Percentiles rank a stretch among this genome's conserved stretches.
Evolutionary conservation across 2,888 invertebrate species (phyloP).

Genomic region (Hedya salicella): DNA sequence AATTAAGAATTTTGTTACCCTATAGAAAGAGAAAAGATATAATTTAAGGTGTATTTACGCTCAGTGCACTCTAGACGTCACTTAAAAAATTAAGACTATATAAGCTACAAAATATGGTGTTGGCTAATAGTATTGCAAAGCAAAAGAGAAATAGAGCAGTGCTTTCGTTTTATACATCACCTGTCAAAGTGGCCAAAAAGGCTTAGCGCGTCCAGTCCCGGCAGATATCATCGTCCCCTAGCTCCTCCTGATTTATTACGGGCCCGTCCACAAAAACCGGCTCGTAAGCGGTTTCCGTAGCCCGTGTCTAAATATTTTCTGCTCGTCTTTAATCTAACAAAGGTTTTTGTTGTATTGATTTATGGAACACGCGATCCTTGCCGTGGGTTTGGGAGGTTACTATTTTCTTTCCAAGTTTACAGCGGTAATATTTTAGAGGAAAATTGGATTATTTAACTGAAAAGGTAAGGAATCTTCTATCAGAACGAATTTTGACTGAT

Average conservation of each 20-base stretch:
- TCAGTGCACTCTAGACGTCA: no score
- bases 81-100: no score
- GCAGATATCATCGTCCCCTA: conserved; percentile 48
- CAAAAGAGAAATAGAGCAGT: neutral
- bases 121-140: neutral
- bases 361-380: conserved; percentile 42
- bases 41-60: no score
- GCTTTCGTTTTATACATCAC: conserved; percentile 1
- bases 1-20: no score
- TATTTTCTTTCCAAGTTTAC: no score
- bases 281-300: conserved; percentile 63
- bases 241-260: conserved; percentile 67
- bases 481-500: no score
- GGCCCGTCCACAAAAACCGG: conserved; percentile 63
- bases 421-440: no score
- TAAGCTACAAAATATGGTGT: no score
- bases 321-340: conserved; percentile 56
- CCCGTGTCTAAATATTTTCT: conserved; percentile 53
- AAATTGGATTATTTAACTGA: no score
- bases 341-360: conserved; percentile 49
- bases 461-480: no score
- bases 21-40: no score
- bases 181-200: conserved; percentile 17
- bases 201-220: conserved; percentile 28
- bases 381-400: no score